Percentiles rank a stretch among this genome's conserved stretches.
Evolutionary conservation across 2,888 invertebrate genomes (phyloP).

Genomic region (Polyommatus icarus): DNA sequence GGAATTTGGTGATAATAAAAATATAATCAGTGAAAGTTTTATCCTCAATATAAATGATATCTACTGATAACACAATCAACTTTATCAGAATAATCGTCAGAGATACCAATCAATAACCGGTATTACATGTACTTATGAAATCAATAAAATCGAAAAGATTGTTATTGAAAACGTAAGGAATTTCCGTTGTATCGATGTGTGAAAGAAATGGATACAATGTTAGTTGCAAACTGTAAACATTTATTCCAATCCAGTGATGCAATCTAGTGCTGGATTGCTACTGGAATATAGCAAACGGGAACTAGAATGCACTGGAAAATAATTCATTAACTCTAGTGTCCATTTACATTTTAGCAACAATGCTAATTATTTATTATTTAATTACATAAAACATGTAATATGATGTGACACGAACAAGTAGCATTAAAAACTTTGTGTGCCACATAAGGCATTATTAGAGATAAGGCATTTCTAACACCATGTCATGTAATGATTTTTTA

Average conservation of each 20-base stretch:
- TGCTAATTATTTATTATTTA: too few relatives aligned
- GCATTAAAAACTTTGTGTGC: background rate
- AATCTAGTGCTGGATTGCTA: too few relatives aligned
- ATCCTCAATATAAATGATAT: constrained; percentile 3
- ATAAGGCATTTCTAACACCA: background rate
- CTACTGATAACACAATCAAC: constrained; percentile 9
- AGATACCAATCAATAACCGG: background rate
- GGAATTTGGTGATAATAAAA: background rate
- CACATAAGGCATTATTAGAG: background rate
- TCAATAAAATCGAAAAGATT: background rate
- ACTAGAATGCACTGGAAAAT: too few relatives aligned
- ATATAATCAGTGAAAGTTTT: constrained; percentile 23
- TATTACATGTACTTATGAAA: background rate
- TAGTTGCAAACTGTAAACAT: too few relatives aligned
- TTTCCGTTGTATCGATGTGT: background rate
- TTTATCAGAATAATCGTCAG: constrained; percentile 15
- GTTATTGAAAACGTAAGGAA: background rate
- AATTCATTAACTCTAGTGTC: too few relatives aligned
- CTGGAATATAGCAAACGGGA: too few relatives aligned
- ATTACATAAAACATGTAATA: too few relatives aligned
- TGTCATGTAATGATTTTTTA: background rate
- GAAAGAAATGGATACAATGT: too few relatives aligned
- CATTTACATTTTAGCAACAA: too few relatives aligned
- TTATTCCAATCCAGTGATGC: too few relatives aligned
- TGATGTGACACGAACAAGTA: background rate